Base-by-base conservation (phyloP, 2,113 vertebrate genomes). In the Daboia siamensis region DNA sequence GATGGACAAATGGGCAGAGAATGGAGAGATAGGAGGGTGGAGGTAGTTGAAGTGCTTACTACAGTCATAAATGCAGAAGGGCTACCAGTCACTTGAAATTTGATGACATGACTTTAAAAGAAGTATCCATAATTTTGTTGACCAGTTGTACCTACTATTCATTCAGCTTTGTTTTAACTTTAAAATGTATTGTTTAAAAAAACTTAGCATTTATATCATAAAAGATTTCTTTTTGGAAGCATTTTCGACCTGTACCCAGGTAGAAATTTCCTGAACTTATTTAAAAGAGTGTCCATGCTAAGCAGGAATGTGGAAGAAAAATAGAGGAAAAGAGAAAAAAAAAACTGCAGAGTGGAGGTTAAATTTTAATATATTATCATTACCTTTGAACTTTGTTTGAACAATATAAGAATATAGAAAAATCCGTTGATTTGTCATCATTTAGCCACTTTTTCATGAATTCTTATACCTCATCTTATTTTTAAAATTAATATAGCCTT, bases 401-500 rank as follows among this genome's bases (percentile, higher is more conserved):
- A 89, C 12, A 74, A 86, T 33, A 90, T 84, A 93, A 88, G 23
- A 93, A 89, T n/a, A 55, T 48, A 12, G 44, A 15, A n/a, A 92
- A 95, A 94, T 90, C 56, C 51, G 51, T 6, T 7, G 56, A 91
- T 92, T 90, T 93, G 26, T 15, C 95, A 94, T 93, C 90, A 46
- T 10, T 93, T 1, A 5, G 90, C 54, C 89, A 0, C 74, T 44
- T 92, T 93, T 92, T 59, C 88, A 84, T 90, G 17, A 94, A 93
- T 26, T 69, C 89, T 7, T 86, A 88, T 56, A 56, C 55, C 55
- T 56, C 55, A 56, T 55, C 88, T 94, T 89, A 48, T 91, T 90
- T 91, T 93, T 93, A n/a, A 93, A 96, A 95, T 94, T 88, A 96
- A 94, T 94, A 21, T 3, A 55, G 29, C 95, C 87, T 89, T 64